These are phyloP conservation scores for Morpho helenor DNA, from an alignment of 2,888 invertebrate species.

Conservation along the genomic window DNA sequence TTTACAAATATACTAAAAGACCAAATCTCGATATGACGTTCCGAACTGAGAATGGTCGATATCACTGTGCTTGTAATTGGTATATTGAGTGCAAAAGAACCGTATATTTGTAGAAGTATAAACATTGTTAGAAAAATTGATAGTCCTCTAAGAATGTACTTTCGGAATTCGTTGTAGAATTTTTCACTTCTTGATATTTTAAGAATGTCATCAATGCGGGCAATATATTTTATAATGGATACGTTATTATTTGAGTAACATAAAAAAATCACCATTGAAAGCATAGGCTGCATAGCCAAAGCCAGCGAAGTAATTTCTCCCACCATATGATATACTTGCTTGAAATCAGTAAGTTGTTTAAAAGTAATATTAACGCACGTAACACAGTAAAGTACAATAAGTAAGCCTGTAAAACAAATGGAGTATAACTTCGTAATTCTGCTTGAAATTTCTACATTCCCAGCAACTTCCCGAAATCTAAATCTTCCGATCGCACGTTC, in stretches of 20 bases:
- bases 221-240: conserved; percentile 35
- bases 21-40: conserved; percentile 45
- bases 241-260: conserved; percentile 36
- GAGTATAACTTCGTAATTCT: neutral
- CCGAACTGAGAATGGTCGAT: conserved; percentile 10
- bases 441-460: neutral
- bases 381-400: too few relatives aligned
- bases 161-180: conserved; percentile 32
- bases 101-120: neutral
- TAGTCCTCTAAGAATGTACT: conserved; percentile 20
- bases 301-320: conserved; percentile 39
- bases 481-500: neutral
- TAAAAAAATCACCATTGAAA: conserved; percentile 35
- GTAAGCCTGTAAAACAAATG: neutral
- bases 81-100: neutral
- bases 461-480: neutral
- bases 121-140: conserved; percentile 31
- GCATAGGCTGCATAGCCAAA: conserved; percentile 37
- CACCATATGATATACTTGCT: conserved; percentile 30
- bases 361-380: too few relatives aligned
- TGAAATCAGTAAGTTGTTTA: conserved; percentile 1
- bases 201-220: conserved; percentile 34
- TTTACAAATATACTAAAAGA: conserved; percentile 42
- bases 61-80: neutral
- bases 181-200: conserved; percentile 22